Evolutionary conservation across 2,113 vertebrate genomes (phyloP).

Genomic region (Triplophysa siluroides): DNA sequence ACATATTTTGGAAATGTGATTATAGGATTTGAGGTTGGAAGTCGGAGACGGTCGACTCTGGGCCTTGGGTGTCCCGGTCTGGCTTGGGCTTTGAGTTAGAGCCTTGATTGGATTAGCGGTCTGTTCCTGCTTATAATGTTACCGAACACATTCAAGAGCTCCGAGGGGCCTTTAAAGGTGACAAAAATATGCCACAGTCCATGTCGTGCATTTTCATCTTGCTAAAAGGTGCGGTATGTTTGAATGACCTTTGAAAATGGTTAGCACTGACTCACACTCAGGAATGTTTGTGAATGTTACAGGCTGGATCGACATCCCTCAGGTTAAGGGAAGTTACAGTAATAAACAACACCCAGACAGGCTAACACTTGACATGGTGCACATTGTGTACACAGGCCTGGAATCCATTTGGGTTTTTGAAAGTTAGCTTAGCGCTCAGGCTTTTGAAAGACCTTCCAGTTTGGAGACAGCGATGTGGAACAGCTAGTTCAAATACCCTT

Average conservation of each 20-base stretch:
- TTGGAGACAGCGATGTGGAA: not conserved
- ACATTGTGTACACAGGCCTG: slow-evolving; percentile 2
- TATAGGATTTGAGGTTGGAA: slow-evolving; percentile 28
- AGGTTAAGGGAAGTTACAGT: slow-evolving; percentile 25
- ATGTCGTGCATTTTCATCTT: not conserved
- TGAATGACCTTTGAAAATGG: not conserved
- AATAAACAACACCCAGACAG: slow-evolving; percentile 22
- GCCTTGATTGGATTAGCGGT: slow-evolving; percentile 15
- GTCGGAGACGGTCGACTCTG: not conserved
- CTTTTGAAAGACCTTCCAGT: not conserved
- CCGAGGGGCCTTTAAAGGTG: slow-evolving; percentile 1
- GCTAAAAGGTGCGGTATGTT: slow-evolving; percentile 14
- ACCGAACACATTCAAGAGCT: not conserved
- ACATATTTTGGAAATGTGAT: slow-evolving; percentile 44
- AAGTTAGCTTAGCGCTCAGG: not conserved
- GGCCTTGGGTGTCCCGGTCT: slow-evolving; percentile 11
- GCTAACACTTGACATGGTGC: slow-evolving; percentile 1
- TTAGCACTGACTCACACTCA: slow-evolving; percentile 15
- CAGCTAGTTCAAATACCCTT: not conserved
- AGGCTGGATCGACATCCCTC: slow-evolving; percentile 14
- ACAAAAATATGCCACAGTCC: not conserved
- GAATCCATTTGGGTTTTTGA: not conserved
- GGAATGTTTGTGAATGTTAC: slow-evolving; percentile 13
- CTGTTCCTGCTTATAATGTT: slow-evolving; percentile 17
- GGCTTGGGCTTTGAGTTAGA: slow-evolving; percentile 14